phyloP scores from a whole-genome alignment of 2,797 vertebrate genomes.

The Ciconia nigra region DNA sequence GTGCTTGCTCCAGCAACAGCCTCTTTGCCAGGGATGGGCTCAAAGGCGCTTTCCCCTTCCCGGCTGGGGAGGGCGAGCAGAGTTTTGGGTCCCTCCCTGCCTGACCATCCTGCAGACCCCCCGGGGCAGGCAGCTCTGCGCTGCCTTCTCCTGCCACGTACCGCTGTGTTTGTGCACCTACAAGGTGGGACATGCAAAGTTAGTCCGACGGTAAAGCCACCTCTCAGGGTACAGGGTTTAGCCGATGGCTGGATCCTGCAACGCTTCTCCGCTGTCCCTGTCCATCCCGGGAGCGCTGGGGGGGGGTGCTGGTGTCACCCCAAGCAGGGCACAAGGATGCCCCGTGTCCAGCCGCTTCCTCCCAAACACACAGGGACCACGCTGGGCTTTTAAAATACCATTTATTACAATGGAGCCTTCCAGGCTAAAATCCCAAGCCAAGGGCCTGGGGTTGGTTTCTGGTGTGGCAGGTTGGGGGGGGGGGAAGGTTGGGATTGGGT shows the following conservation, averaged over 20 bases:
- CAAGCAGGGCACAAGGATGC: neutral
- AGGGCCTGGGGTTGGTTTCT: conserved; percentile 2
- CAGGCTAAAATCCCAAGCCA: conserved; percentile 21
- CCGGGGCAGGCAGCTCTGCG: neutral
- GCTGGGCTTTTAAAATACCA: conserved; percentile 51
- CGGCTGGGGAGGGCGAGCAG: neutral
- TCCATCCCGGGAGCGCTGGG: neutral
- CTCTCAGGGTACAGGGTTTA: rapidly evolving
- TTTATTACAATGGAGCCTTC: conserved; percentile 67
- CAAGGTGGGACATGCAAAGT: neutral
- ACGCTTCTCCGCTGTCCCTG: neutral
- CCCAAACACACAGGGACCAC: conserved; percentile 42
- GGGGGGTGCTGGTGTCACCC: neutral
- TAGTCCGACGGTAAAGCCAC: neutral
- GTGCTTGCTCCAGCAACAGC: neutral
- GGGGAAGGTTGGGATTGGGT: neutral
- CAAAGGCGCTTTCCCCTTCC: neutral
- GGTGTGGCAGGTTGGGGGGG: neutral
- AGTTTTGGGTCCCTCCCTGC: neutral
- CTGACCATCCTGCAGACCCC: neutral
- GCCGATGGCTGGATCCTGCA: neutral
- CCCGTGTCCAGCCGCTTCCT: neutral
- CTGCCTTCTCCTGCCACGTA: neutral
- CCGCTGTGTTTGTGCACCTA: neutral
- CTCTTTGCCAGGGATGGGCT: neutral